Base-by-base conservation (phyloP, 1,140 invertebrate genomes). In the Eulimnadia texana region DNA sequence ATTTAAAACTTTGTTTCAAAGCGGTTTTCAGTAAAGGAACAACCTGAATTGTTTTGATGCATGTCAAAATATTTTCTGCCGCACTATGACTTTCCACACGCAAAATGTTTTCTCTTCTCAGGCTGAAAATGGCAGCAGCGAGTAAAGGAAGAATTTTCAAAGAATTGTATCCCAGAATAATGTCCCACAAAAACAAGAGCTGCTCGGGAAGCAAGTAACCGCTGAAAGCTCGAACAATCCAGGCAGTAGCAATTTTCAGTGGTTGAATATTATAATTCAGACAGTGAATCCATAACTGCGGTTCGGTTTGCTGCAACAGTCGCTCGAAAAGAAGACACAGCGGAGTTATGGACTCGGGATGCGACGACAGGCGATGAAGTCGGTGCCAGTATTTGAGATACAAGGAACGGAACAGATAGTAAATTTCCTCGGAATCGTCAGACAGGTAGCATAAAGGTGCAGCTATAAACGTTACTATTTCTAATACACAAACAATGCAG, bases 401-500 rank as follows among this genome's bases (percentile, higher is more conserved):
- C 70, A 97, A 87, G 10, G 91, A 85, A 42, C 90, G 79, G 72
- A 96, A 95, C 1, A 90, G 84, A 63, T 83, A 92, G 71, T 97
- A 97, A 25, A 96, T 78, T 24, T 82, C 79, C 0, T 88, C 82
- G 0, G 90, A 84, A 65, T 95, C 88, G 66, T 93, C 86, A 70
- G 87, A 96, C 22, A 97, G 70, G 70, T 93, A 98, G 71, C 93
- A 96, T 68, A 98, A 85, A 6, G 93, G 93, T 0, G 91, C 89
- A 55, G 92, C 92, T 93, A 73, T 50, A 72, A 75, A 65, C 53
- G 16, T 2, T 50, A 16, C 13, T 22, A 20, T 24, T 62, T 25
- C 3, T 3, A 25, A 24, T 27, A 33, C 23, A 62, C 19, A 20
- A 6, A 50, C 24, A 58, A 50, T 50, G 16, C 23, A 51, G 63